Evolutionary conservation across 2,888 invertebrate species (phyloP), one percentile per base, ranked within the genome.

Genomic region (Timema cristinae): DNA sequence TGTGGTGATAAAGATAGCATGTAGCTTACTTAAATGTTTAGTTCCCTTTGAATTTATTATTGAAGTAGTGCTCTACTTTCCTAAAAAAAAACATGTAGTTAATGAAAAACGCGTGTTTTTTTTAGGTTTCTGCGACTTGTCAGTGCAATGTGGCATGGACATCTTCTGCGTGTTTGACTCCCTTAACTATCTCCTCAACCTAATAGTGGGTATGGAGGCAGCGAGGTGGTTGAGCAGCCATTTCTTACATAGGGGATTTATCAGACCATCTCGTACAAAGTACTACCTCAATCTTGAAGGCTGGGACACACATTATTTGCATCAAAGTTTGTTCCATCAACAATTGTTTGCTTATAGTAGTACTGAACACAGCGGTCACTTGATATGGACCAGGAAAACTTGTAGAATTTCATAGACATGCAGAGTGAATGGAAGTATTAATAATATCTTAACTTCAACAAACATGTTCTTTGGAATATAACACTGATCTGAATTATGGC

Each of bases 161-260:
- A 89, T 99, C 73, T 99, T 99, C 90, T 85, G 99, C 73, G 96
- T 99, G 0, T 99, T 99, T 82, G 99, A 99, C 82, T 98, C 98
- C 0, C 86, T 99, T 6, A 99, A 99, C 85, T 99, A 99, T 81
- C 83, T 99, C 50, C 99, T 99, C 0, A 99, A 99, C 83, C 84
- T 99, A 76, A 89, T 97, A 76, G 87, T 99, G 69, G 91, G 91
- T 32, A 98, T 99, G 95, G 98, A 99, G 73, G 99, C 99, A 5
- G 98, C 59, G 95, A 98, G 47, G 96, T 99, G 0, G 92, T 99
- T 0, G 98, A 99, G 98, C 95, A 0, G 97, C 98, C 15, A 98
- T 99, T 77, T 97, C 97, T 0, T 99, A 99, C 83, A 97, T 98
- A 0, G 99, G 99, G 0, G 99, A 99, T 81, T 97, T 99, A 0